Conservation (phyloP, 2,797 vertebrate genomes). For the Orestias chungarensis region DNA sequence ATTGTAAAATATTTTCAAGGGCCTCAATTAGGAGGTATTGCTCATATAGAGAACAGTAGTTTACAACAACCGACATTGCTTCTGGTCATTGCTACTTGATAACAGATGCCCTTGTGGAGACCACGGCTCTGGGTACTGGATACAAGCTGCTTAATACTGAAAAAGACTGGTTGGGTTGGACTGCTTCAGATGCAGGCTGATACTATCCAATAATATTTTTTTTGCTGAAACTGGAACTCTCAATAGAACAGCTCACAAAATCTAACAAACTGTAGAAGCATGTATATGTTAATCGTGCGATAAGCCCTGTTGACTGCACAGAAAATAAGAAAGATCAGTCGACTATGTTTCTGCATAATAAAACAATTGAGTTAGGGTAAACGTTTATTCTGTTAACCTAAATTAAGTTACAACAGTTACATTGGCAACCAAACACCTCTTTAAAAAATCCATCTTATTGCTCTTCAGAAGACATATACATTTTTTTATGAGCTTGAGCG, state of each 20-base stretch:
- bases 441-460: background rate
- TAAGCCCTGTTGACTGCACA: background rate
- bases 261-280: background rate
- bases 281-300: background rate
- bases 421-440: background rate
- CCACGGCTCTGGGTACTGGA: too few relatives aligned
- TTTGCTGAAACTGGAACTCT: too few relatives aligned
- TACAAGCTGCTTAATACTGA: too few relatives aligned
- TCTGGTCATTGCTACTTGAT: too few relatives aligned
- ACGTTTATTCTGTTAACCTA: background rate
- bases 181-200: too few relatives aligned
- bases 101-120: too few relatives aligned
- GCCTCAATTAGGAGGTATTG: too few relatives aligned
- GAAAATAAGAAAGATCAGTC: slow-evolving; percentile 5
- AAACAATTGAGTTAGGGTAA: background rate
- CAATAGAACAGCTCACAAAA: background rate
- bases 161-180: too few relatives aligned
- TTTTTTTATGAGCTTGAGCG: background rate
- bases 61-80: too few relatives aligned
- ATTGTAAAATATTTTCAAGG: too few relatives aligned
- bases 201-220: too few relatives aligned
- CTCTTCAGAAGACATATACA: background rate
- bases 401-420: background rate
- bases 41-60: too few relatives aligned
- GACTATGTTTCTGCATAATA: background rate